Base-by-base conservation (phyloP, 2,113 vertebrate genomes). In the Hiodon tergisus region DNA sequence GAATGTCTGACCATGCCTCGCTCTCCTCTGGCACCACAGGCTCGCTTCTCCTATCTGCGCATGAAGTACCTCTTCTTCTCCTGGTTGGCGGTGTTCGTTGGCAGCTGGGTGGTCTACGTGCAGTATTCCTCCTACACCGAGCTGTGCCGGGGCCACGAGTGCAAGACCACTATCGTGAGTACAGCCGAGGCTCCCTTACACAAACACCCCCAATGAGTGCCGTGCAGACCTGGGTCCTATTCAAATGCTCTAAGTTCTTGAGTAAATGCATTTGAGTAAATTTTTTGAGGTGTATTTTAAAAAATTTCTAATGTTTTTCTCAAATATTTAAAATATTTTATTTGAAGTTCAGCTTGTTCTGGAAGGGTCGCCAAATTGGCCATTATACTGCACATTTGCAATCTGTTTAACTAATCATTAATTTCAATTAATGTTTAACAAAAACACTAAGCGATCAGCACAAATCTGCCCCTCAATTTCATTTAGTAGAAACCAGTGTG, bases 11-110 rank as follows among this genome's bases (percentile, higher is more conserved):
- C 8, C 17, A 58, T 16, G 2, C 31, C 59, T 50, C 54, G 55
- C 54, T n/a, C 6, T 68, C 47, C 5, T 9, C 9, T 47, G 5
- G 11, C 75, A 82, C 74, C 60, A 68, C 82, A 99, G 97, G 91
- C 94, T 81, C 94, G 92, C 75, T 92, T 97, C 81, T 96, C 96
- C 2, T 96, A 95, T 55, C 82, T 94, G 63, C 92, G 94, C 70
- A 94, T 98, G 90, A 98, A 96, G 86, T 98, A 94, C 82, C 93
- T 99, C 82, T 98, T 99, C 89, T 93, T 97, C 69, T 98, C 95
- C 71, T 99, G 97, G 97, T 81, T 99, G 88, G 95, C 87, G 0
- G 94, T 98, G 80, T 98, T 98, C 72, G 88, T 98, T 84, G 94
- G 97, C 84, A 98, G 97, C 91, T 99, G 97, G 97, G 91, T 99